Evolutionary conservation across 1,140 invertebrate species (phyloP).

Genomic region (Drosophila pectinifera): DNA sequence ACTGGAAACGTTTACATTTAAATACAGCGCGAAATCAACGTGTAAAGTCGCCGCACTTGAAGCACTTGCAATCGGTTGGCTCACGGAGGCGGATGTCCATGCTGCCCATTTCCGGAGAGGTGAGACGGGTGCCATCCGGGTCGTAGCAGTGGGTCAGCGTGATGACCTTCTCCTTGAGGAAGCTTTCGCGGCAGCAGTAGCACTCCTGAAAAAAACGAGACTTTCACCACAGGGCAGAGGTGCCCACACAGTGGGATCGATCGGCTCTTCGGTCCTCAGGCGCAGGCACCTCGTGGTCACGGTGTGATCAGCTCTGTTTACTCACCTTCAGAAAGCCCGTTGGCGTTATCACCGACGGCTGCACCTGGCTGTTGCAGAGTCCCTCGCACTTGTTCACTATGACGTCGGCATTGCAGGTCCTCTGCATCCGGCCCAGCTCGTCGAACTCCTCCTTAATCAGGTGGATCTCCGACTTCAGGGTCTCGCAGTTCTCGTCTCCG

Average conservation of each 20-base stretch:
- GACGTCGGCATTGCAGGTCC: constrained; percentile 94
- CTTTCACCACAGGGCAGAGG: too few relatives aligned
- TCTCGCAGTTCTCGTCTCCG: constrained; percentile 90
- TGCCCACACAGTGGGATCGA: too few relatives aligned
- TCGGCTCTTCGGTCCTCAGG: too few relatives aligned
- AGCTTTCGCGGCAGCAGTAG: constrained; percentile 95
- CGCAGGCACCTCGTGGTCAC: too few relatives aligned
- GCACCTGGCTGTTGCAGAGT: constrained; percentile 94
- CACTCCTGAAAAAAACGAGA: constrained; percentile 90
- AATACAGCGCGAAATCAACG: constrained; percentile 84
- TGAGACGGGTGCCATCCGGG: constrained; percentile 91
- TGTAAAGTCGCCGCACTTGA: constrained; percentile 92
- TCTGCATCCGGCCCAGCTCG: constrained; percentile 90
- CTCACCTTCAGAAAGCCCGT: constrained; percentile 95
- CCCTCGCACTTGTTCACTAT: constrained; percentile 96
- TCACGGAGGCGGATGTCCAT: constrained; percentile 94
- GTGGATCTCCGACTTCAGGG: constrained; percentile 91
- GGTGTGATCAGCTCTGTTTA: background rate
- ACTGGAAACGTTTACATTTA: constrained; percentile 15
- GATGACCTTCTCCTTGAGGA: constrained; percentile 91
- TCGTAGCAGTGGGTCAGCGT: constrained; percentile 94
- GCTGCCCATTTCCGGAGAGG: constrained; percentile 87
- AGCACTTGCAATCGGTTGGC: constrained; percentile 95
- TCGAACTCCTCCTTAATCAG: constrained; percentile 95
- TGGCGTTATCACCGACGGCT: constrained; percentile 93